These are phyloP conservation scores for Clarias fuscus DNA, from an alignment of 2,797 vertebrate genomes.

Conservation along the genomic window DNA sequence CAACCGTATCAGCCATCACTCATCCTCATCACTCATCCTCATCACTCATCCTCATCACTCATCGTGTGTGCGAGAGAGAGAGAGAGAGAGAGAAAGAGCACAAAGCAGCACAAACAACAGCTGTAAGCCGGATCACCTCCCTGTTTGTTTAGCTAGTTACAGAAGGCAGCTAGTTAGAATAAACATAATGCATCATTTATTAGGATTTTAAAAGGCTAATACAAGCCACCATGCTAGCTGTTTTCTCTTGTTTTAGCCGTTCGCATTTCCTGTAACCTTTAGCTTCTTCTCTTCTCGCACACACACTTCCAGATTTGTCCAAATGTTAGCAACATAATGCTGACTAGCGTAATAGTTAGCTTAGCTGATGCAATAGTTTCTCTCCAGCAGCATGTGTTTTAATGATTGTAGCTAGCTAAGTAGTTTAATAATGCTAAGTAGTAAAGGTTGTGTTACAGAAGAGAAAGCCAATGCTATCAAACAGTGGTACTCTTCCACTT, in stretches of 20 bases:
- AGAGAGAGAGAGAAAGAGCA: background rate
- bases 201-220: background rate
- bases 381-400: background rate
- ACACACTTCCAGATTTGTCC: background rate
- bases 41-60: background rate
- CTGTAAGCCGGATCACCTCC: background rate
- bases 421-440: background rate
- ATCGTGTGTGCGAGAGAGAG: too few species aligned
- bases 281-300: background rate
- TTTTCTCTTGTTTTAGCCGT: background rate
- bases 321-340: background rate
- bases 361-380: background rate
- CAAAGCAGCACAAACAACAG: background rate
- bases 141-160: background rate
- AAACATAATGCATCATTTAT: background rate
- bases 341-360: background rate
- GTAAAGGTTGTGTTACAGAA: background rate
- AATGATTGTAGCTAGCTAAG: background rate
- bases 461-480: background rate
- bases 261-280: background rate
- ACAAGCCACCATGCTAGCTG: background rate
- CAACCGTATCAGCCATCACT: background rate
- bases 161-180: background rate
- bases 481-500: background rate
- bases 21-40: background rate